Percentiles rank a stretch among this genome's conserved stretches.
These are phyloP conservation scores for Cheirogaleus medius DNA, from an alignment of 2,113 vertebrate species.

Conservation along the genomic window DNA sequence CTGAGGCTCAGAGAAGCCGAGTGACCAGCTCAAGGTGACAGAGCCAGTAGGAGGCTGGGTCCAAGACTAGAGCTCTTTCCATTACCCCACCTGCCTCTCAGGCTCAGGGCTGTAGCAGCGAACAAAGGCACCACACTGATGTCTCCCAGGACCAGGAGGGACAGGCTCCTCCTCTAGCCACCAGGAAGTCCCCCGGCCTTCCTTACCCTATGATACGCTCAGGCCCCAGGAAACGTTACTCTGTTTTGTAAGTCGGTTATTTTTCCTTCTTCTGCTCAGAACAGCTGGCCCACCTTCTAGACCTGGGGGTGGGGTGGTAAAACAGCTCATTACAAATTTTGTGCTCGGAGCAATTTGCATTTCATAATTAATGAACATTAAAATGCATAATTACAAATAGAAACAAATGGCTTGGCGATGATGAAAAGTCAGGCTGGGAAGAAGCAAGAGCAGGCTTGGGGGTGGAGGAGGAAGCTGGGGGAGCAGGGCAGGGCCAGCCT, in stretches of 20 bases:
- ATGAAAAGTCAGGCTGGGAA: slow-evolving; percentile 58
- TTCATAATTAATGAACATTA: slow-evolving; percentile 79
- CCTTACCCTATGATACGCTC: accelerated
- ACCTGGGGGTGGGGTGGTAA: slow-evolving; percentile 20
- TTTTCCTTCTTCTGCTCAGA: not conserved
- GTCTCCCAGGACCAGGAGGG: not conserved
- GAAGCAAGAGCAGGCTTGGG: not conserved
- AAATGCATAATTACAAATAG: slow-evolving; percentile 77
- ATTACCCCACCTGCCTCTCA: not conserved
- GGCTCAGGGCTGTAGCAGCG: too few relatives aligned
- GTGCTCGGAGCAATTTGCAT: slow-evolving; percentile 70
- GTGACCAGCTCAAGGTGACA: not conserved
- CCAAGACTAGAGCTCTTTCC: not conserved
- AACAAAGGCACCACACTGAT: accelerated
- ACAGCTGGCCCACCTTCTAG: slow-evolving; percentile 70
- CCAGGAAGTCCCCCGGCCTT: accelerated
- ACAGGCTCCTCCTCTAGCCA: accelerated
- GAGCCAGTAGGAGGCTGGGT: not conserved
- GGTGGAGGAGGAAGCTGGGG: not conserved
- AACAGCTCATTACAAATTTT: slow-evolving; percentile 61
- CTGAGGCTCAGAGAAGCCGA: not conserved
- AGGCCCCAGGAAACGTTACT: slow-evolving; percentile 17
- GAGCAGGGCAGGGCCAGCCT: not conserved
- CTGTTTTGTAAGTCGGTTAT: not conserved
- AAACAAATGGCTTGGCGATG: slow-evolving; percentile 70